Percentiles rank a stretch among this genome's conserved stretches.
Conservation (phyloP, 2,113 vertebrate species). For the Pica pica region DNA sequence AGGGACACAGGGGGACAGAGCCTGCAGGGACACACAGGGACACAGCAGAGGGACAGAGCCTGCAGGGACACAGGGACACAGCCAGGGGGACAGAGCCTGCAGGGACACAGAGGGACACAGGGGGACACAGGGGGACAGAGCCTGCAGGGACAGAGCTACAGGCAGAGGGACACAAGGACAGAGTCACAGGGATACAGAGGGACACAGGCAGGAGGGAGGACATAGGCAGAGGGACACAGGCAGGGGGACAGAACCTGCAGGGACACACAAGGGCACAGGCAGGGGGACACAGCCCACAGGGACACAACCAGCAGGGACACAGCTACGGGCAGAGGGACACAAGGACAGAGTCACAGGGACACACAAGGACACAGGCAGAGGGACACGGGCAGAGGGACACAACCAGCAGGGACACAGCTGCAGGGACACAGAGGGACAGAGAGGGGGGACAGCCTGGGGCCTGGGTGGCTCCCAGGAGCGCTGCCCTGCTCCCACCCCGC, state of each 20-base stretch:
- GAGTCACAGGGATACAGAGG: no score
- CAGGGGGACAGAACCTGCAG: not conserved
- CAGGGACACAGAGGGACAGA: not conserved
- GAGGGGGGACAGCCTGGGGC: not conserved
- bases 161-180: not conserved
- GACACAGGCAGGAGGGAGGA: not conserved
- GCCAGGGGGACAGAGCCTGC: no score
- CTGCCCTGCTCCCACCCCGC: not conserved
- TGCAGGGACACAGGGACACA: not conserved
- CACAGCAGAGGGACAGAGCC: not conserved
- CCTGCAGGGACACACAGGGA: no score
- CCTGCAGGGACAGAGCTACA: no score
- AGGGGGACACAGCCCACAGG: no score
- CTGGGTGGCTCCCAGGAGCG: fast-evolving
- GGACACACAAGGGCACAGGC: no score
- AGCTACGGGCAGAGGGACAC: not conserved
- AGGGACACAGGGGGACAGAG: not conserved
- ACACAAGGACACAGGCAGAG: not conserved
- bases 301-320: no score
- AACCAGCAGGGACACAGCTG: no score
- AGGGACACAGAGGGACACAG: not conserved
- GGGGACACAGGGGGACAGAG: no score
- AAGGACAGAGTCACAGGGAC: not conserved
- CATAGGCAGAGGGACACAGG: no score
- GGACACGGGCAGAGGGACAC: not conserved